phyloP scores from a whole-genome alignment of 1,140 invertebrate species.

The Drosophila micromelanica region DNA sequence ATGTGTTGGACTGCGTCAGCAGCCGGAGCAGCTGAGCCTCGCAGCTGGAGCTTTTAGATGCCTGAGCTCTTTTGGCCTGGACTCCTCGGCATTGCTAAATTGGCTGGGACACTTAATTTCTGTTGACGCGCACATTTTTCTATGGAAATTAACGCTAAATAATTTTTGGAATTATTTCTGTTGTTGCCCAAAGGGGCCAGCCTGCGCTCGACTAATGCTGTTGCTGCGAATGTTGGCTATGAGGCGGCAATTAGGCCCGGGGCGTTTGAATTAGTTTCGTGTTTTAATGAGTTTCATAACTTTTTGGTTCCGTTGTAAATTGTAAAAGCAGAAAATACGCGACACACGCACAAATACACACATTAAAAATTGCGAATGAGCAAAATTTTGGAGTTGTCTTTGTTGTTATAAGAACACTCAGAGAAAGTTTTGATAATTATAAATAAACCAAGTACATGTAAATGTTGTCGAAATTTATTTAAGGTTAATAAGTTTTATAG shows the following conservation, averaged over 20 bases:
- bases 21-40: slow-evolving; percentile 41
- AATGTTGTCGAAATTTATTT: too few species aligned
- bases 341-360: slow-evolving; percentile 38
- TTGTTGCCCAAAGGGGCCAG: slow-evolving; percentile 50
- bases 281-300: slow-evolving; percentile 83
- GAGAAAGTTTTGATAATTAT: too few species aligned
- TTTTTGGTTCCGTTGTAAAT: slow-evolving; percentile 83
- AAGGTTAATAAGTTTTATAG: too few species aligned
- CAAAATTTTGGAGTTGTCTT: slow-evolving; percentile 37
- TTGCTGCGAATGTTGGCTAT: slow-evolving; percentile 49
- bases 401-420: slow-evolving; percentile 1
- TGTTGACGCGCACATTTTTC: slow-evolving; percentile 82
- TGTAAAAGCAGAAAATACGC: slow-evolving; percentile 57
- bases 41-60: slow-evolving; percentile 15
- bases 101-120: slow-evolving; percentile 82
- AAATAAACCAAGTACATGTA: too few species aligned
- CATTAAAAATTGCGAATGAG: slow-evolving; percentile 16
- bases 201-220: slow-evolving; percentile 15
- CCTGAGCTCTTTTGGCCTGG: slow-evolving; percentile 25
- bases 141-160: slow-evolving; percentile 82
- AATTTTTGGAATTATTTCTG: slow-evolving; percentile 73
- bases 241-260: slow-evolving; percentile 79
- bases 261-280: slow-evolving; percentile 82
- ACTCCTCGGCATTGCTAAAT: slow-evolving; percentile 66
- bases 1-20: slow-evolving; percentile 61